Conservation (phyloP, 2,797 vertebrate genomes). For the Neosilurus hyrtlii region DNA sequence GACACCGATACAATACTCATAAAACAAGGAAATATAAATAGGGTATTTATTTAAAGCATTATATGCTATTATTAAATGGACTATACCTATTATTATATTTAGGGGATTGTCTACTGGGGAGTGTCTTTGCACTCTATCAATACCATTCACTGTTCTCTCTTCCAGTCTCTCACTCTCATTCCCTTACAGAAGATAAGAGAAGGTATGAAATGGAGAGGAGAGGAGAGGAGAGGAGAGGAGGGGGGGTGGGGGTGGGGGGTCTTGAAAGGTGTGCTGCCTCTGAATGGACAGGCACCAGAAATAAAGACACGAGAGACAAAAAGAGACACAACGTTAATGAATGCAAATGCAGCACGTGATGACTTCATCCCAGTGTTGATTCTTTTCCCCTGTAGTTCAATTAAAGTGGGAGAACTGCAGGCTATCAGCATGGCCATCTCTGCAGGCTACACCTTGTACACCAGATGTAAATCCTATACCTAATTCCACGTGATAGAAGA, state of each 20-base stretch:
- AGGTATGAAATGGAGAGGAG: not conserved
- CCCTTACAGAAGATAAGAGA: not conserved
- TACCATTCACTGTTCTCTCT: not conserved
- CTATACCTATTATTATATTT: not conserved
- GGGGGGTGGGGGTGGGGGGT: not conserved
- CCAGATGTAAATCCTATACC: constrained; percentile 40
- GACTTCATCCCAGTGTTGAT: constrained; percentile 38
- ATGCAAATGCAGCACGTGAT: constrained; percentile 53
- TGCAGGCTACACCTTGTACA: constrained; percentile 30
- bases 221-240: not conserved
- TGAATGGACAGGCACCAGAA: constrained; percentile 67
- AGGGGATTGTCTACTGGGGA: not conserved
- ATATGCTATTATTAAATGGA: not conserved
- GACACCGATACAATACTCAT: not conserved
- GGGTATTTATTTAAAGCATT: not conserved
- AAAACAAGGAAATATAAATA: not conserved
- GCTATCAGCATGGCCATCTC: constrained; percentile 35
- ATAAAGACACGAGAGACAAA: constrained; percentile 73
- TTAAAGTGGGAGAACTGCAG: constrained; percentile 41
- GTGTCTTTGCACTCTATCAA: not conserved
- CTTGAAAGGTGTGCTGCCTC: constrained; percentile 34
- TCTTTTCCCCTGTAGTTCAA: constrained; percentile 20
- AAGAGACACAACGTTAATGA: constrained; percentile 42
- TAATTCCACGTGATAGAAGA: constrained; percentile 41
- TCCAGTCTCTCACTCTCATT: not conserved